A percentile compares a stretch with the other conserved stretches of the same genome.
Conservation (phyloP, 1,140 invertebrate species). For the Cataglyphis hispanica region DNA sequence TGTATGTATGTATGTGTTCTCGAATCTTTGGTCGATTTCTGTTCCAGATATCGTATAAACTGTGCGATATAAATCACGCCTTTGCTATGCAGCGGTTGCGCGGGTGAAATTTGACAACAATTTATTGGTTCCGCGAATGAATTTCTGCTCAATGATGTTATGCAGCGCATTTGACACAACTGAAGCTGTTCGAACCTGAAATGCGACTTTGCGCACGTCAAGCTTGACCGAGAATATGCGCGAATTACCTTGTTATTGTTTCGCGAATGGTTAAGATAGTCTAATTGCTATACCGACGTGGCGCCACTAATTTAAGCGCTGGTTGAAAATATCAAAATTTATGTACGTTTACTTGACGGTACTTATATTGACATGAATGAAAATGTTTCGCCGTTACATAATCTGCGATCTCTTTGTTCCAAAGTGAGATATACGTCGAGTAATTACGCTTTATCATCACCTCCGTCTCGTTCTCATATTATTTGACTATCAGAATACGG, state of each 20-base stretch:
- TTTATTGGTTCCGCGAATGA: background rate
- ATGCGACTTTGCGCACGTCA: background rate
- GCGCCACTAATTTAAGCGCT: slow-evolving; percentile 27
- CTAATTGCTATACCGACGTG: slow-evolving; percentile 48
- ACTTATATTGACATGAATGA: slow-evolving; percentile 42
- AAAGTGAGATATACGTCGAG: slow-evolving; percentile 11
- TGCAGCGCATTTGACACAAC: background rate
- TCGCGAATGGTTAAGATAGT: slow-evolving; percentile 52
- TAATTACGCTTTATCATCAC: slow-evolving; percentile 62
- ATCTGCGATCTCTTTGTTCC: slow-evolving; percentile 44
- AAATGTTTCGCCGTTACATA: slow-evolving; percentile 51
- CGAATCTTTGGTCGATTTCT: background rate
- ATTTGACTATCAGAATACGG: slow-evolving; percentile 47
- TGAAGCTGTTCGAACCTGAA: slow-evolving; percentile 10
- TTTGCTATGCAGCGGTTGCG: background rate
- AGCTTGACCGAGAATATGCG: slow-evolving; percentile 46
- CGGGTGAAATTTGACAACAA: background rate
- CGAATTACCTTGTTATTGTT: slow-evolving; percentile 57
- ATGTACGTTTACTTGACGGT: slow-evolving; percentile 36
- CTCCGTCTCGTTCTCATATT: slow-evolving; percentile 27
- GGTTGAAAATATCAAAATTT: slow-evolving; percentile 48
- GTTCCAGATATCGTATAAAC: background rate
- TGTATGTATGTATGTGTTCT: background rate
- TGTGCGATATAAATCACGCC: background rate
- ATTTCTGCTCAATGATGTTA: background rate